Percentiles rank a stretch among this genome's conserved stretches.
Evolutionary conservation across 2,797 vertebrate species (phyloP).

Genomic region (Toxotes lorentzi): DNA sequence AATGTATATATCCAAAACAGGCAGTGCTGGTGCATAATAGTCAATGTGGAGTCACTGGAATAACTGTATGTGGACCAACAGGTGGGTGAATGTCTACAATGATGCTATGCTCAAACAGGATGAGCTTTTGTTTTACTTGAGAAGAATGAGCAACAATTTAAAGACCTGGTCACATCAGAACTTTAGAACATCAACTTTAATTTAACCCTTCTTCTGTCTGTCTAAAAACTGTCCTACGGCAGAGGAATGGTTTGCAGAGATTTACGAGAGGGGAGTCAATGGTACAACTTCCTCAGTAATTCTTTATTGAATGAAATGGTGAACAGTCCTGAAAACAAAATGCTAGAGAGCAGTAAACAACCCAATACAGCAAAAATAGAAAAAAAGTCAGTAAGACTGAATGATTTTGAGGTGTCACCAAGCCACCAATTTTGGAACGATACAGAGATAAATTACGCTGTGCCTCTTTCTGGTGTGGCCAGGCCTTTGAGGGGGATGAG

Average conservation of each 20-base stretch:
- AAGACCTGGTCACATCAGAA: constrained; percentile 30
- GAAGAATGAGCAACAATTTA: not conserved
- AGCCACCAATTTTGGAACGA: not conserved
- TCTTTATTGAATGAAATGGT: not conserved
- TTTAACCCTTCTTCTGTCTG: not conserved
- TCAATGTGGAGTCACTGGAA: constrained; percentile 47
- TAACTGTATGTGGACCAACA: constrained; percentile 11
- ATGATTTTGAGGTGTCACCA: no score
- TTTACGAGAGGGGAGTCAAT: not conserved
- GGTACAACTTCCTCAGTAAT: not conserved
- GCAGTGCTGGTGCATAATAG: constrained; percentile 19
- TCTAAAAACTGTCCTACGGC: not conserved
- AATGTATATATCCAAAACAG: constrained; percentile 70
- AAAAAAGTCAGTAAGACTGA: not conserved
- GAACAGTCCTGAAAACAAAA: not conserved
- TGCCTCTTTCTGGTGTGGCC: constrained; percentile 21
- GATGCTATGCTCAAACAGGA: not conserved
- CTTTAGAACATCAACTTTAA: not conserved
- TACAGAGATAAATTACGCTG: not conserved
- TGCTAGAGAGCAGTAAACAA: not conserved
- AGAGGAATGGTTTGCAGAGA: not conserved
- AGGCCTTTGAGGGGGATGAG: constrained; percentile 13
- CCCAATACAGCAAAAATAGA: not conserved
- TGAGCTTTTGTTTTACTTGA: not conserved
- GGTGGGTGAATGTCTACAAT: not conserved